Percentiles rank a stretch among this genome's conserved stretches.
These are phyloP conservation scores for Macroglossus sobrinus DNA, from an alignment of 2,113 vertebrate species.

Conservation along the genomic window DNA sequence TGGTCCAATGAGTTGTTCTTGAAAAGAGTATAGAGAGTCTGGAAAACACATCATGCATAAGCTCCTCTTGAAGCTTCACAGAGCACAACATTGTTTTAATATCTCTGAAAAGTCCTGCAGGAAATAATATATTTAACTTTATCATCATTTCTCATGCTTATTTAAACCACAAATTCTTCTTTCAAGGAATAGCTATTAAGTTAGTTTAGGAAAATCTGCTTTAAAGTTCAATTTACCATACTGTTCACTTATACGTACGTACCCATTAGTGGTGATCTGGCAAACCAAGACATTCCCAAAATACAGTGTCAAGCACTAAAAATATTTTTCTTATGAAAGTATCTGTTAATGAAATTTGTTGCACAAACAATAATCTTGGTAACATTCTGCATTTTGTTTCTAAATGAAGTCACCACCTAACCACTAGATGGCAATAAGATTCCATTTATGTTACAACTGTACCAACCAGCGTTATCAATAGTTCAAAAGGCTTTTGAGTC, in stretches of 20 bases:
- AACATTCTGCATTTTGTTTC: not conserved
- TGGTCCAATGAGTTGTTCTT: not conserved
- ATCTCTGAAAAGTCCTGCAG: not conserved
- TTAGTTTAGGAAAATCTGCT: not conserved
- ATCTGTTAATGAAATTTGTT: not conserved
- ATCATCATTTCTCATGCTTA: not conserved
- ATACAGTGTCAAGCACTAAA: not conserved
- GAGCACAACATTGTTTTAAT: not conserved
- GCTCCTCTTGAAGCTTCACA: not conserved
- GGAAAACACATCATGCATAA: not conserved
- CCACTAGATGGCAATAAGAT: slow-evolving; percentile 65
- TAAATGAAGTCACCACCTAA: slow-evolving; percentile 8
- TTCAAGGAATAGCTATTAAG: not conserved
- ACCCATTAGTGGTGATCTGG: not conserved
- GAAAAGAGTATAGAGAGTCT: not conserved
- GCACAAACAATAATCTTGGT: not conserved
- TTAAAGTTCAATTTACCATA: not conserved
- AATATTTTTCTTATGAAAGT: not conserved
- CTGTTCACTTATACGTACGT: not conserved
- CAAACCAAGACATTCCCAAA: not conserved
- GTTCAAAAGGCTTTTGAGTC: not conserved
- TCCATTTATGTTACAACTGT: not conserved
- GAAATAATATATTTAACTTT: not conserved
- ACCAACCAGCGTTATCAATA: not conserved
- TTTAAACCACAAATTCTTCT: not conserved